Evolutionary conservation across 2,113 vertebrate species (phyloP).

Genomic region (Oenanthe oenanthe): DNA sequence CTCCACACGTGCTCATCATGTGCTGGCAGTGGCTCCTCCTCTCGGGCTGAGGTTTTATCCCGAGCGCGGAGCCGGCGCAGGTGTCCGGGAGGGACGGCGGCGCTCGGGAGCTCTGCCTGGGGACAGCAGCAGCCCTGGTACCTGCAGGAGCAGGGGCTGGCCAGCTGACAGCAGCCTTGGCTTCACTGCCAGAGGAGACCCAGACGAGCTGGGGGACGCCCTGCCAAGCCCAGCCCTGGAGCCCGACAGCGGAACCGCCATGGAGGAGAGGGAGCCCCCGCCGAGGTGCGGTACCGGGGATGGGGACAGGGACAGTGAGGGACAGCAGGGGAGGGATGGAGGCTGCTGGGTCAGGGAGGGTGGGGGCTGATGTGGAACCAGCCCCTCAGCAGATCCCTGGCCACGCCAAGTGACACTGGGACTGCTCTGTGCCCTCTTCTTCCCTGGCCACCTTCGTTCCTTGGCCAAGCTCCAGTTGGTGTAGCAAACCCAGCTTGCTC

Average conservation of each 20-base stretch:
- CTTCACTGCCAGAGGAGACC: background rate
- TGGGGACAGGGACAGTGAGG: background rate
- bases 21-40: slow-evolving; percentile 53
- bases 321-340: background rate
- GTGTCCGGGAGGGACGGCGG: slow-evolving; percentile 18
- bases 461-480: slow-evolving; percentile 3
- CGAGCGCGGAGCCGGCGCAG: background rate
- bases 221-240: slow-evolving; percentile 7
- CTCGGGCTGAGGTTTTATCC: background rate
- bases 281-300: slow-evolving; percentile 29
- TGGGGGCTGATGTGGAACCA: background rate
- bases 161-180: accelerated
- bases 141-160: background rate
- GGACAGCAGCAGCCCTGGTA: background rate
- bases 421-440: background rate
- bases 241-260: background rate
- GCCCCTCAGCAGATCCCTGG: background rate
- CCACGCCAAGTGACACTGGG: accelerated
- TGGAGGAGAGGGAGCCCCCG: slow-evolving; percentile 58
- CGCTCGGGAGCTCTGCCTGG: background rate
- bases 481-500: background rate
- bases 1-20: slow-evolving; percentile 13
- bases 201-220: background rate
- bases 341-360: accelerated
- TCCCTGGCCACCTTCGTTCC: background rate